phyloP scores from a whole-genome alignment of 2,888 invertebrate genomes.

The Eueremaeus valkanovi region DNA sequence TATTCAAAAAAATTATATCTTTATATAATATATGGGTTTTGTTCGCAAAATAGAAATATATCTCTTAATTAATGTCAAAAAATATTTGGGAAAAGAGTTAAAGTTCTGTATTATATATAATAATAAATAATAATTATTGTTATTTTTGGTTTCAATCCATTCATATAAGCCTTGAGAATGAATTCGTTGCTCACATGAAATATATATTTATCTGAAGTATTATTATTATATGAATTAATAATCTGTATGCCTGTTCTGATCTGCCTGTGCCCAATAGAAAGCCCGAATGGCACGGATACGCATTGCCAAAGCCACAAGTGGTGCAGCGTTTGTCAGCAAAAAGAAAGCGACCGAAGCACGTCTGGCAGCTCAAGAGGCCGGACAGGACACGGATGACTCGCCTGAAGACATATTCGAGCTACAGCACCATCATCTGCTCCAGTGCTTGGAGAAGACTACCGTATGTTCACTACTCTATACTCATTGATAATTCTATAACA shows the following conservation, averaged over 20 bases:
- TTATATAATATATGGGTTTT: too few relatives aligned
- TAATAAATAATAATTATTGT: too few relatives aligned
- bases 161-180: too few relatives aligned
- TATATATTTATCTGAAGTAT: neutral
- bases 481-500: neutral
- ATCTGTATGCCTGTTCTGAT: neutral
- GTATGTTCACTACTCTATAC: conserved; percentile 57
- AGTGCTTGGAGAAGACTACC: conserved; percentile 97
- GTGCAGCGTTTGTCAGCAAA: conserved; percentile 95
- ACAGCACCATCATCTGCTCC: conserved; percentile 95
- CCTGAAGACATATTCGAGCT: conserved; percentile 96
- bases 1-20: too few relatives aligned
- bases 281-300: conserved; percentile 95
- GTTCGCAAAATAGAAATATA: too few relatives aligned
- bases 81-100: too few relatives aligned
- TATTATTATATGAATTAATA: neutral
- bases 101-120: too few relatives aligned
- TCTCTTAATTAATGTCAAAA: too few relatives aligned
- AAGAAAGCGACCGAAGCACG: conserved; percentile 97
- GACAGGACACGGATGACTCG: conserved; percentile 83
- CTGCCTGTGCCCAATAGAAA: conserved; percentile 68
- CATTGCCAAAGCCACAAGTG: conserved; percentile 97
- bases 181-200: too few relatives aligned
- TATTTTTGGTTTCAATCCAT: too few relatives aligned
- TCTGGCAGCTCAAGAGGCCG: conserved; percentile 69